Conservation (phyloP, 2,888 invertebrate species). For the Seira ritae region DNA sequence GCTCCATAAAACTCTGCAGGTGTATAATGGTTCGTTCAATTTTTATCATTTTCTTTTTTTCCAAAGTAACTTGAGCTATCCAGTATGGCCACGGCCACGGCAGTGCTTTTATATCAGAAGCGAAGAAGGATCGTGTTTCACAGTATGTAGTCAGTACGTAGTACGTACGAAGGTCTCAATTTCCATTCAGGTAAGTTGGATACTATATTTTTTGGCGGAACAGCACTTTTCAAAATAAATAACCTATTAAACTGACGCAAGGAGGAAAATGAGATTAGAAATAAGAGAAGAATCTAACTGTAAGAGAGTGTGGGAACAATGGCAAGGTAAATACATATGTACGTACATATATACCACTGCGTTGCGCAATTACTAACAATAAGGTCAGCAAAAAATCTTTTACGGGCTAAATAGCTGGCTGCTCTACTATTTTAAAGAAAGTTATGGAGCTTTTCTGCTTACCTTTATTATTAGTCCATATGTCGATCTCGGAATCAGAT, state of each 20-base stretch:
- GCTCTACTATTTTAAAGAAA: neutral
- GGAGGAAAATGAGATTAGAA: too few relatives aligned
- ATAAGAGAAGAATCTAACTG: neutral
- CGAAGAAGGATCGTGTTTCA: too few relatives aligned
- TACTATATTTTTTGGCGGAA: neutral
- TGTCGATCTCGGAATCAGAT: constrained; percentile 64
- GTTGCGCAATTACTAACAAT: neutral
- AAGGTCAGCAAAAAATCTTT: neutral
- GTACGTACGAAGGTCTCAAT: too few relatives aligned
- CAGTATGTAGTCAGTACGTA: too few relatives aligned
- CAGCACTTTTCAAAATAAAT: neutral
- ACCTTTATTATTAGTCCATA: constrained; percentile 69
- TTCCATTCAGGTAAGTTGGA: neutral
- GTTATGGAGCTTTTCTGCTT: constrained; percentile 16
- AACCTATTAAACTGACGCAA: neutral
- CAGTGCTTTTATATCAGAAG: too few relatives aligned
- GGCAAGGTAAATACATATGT: neutral
- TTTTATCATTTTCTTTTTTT: too few relatives aligned
- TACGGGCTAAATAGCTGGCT: constrained; percentile 1
- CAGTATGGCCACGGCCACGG: too few relatives aligned
- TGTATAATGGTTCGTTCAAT: too few relatives aligned
- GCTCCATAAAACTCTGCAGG: too few relatives aligned
- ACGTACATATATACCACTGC: neutral
- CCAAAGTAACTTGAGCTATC: too few relatives aligned
- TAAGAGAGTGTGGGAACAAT: too few relatives aligned